Evolutionary conservation across 2,888 invertebrate species (phyloP).

Genomic region (Meliscaeva auricollis): DNA sequence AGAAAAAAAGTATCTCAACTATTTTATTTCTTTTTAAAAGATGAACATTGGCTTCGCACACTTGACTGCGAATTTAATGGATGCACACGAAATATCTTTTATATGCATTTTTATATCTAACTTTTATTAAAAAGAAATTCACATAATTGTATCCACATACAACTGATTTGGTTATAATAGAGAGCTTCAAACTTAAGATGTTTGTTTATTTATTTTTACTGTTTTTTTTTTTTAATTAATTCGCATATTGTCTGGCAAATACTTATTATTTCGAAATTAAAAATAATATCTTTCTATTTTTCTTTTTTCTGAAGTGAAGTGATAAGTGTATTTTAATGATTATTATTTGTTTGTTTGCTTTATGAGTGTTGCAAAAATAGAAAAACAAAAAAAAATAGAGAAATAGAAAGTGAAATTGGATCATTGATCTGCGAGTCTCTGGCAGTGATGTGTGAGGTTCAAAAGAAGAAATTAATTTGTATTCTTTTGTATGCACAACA

Average conservation of each 20-base stretch:
- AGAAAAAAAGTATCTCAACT: conserved; percentile 15
- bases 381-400: neutral
- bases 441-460: neutral
- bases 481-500: conserved; percentile 27
- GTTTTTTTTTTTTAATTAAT: conserved; percentile 24
- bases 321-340: conserved; percentile 28
- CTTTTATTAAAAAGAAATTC: conserved; percentile 12
- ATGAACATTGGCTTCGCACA: conserved; percentile 14
- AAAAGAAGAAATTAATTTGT: conserved; percentile 1
- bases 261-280: neutral
- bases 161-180: conserved; percentile 18
- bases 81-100: conserved; percentile 26
- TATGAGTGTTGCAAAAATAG: neutral
- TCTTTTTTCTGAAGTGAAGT: neutral
- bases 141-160: neutral
- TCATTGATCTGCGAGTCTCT: conserved; percentile 14
- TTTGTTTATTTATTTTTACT: neutral
- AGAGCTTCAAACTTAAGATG: neutral
- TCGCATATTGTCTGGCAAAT: conserved; percentile 18
- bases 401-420: conserved; percentile 35
- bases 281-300: conserved; percentile 10
- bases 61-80: conserved; percentile 37
- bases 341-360: conserved; percentile 2
- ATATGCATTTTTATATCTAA: conserved; percentile 11
- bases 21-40: neutral